phyloP scores from a whole-genome alignment of 1,140 invertebrate species.

The Argopecten irradians region DNA sequence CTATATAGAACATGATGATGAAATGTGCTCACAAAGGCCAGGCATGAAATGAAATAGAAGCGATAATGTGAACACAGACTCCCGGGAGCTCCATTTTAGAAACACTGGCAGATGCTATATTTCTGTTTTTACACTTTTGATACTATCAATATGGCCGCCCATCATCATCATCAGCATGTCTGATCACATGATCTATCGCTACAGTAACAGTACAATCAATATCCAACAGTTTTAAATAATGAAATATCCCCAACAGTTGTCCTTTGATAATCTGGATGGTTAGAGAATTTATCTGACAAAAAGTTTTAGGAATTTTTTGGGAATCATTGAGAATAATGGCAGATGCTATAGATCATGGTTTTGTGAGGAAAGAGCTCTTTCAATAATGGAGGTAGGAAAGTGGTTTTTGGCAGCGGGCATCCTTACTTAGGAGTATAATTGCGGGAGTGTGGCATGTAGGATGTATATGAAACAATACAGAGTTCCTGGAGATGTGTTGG shows the following conservation, averaged over 20 bases:
- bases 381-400: background rate
- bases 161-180: background rate
- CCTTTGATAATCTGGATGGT: background rate
- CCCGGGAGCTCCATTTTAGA: background rate
- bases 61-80: background rate
- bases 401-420: background rate
- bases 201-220: background rate
- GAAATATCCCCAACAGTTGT: background rate
- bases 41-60: background rate
- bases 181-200: background rate
- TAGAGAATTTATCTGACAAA: background rate
- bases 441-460: background rate
- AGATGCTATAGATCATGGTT: background rate
- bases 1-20: background rate
- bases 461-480: background rate
- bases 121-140: background rate
- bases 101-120: background rate
- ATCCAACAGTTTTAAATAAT: slow-evolving; percentile 19
- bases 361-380: background rate
- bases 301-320: background rate
- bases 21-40: background rate
- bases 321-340: background rate
- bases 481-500: background rate
- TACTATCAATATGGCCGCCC: background rate
- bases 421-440: background rate